Percentiles rank a stretch among this genome's conserved stretches.
Evolutionary conservation across 2,888 invertebrate species (phyloP).

Genomic region (Scelioninae gen. 1): DNA sequence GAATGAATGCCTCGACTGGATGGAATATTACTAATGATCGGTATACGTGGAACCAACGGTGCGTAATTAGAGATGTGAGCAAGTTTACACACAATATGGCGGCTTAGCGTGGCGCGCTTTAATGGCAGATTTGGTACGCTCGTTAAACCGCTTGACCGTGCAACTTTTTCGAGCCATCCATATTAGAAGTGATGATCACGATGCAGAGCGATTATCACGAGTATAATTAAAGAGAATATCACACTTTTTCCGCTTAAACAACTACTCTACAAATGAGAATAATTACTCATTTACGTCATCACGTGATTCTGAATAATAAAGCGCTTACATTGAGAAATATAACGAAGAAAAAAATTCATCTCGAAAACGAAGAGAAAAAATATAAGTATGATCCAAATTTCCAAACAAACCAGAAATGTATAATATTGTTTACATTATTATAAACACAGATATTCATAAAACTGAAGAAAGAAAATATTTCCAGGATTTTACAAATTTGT

Average conservation of each 20-base stretch:
- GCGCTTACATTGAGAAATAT: too few relatives aligned
- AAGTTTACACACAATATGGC: conserved; percentile 72
- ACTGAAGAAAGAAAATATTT: too few relatives aligned
- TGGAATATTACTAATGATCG: conserved; percentile 63
- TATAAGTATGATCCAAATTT: too few relatives aligned
- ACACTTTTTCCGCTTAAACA: conserved; percentile 18
- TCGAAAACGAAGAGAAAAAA: too few relatives aligned
- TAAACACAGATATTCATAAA: too few relatives aligned
- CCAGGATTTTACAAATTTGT: too few relatives aligned
- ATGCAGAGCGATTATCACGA: conserved; percentile 28
- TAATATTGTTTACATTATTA: too few relatives aligned
- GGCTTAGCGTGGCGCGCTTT: conserved; percentile 68
- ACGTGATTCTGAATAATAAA: too few relatives aligned
- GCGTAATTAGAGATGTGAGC: conserved; percentile 62
- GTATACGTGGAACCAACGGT: conserved; percentile 49
- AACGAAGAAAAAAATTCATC: too few relatives aligned
- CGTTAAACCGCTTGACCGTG: conserved; percentile 76
- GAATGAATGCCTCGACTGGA: conserved; percentile 15
- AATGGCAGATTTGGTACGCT: conserved; percentile 75
- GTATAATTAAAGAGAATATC: conserved; percentile 51
- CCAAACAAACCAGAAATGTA: too few relatives aligned
- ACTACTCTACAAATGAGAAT: conserved; percentile 15
- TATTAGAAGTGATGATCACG: conserved; percentile 72
- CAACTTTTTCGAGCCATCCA: conserved; percentile 71
- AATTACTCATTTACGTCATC: conserved; percentile 29